These are phyloP conservation scores for Ditylenchus weischeri DNA, from an alignment of 2,888 invertebrate genomes.

Conservation along the genomic window DNA sequence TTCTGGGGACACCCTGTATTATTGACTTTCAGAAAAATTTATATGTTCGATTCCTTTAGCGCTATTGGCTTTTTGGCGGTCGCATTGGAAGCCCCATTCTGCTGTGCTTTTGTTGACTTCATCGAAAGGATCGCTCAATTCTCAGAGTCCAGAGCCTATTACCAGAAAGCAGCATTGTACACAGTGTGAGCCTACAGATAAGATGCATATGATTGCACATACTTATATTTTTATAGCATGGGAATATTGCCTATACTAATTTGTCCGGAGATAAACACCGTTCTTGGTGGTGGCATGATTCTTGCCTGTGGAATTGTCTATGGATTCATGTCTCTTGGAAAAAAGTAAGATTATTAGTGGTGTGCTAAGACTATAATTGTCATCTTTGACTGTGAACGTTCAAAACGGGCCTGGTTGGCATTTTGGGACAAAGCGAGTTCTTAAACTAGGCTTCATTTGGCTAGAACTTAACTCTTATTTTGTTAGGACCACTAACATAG, in stretches of 20 bases:
- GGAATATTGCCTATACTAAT: slow-evolving; percentile 77
- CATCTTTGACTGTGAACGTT: too few species aligned
- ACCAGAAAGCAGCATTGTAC: slow-evolving; percentile 56
- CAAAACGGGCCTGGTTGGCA: too few species aligned
- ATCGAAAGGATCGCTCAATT: slow-evolving; percentile 78
- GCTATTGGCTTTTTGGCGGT: slow-evolving; percentile 81
- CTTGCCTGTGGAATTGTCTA: slow-evolving; percentile 83
- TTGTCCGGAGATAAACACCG: slow-evolving; percentile 72
- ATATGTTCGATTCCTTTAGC: slow-evolving; percentile 57
- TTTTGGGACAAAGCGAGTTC: too few species aligned
- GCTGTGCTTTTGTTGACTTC: slow-evolving; percentile 91
- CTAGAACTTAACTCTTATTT: too few species aligned
- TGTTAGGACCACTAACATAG: too few species aligned
- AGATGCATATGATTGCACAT: too few species aligned
- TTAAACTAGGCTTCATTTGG: too few species aligned
- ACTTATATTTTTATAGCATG: too few species aligned
- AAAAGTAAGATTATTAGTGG: slow-evolving; percentile 79
- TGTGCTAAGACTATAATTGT: too few species aligned
- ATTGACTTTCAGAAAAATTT: slow-evolving; percentile 2
- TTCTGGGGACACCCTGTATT: too few species aligned
- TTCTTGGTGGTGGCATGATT: slow-evolving; percentile 83
- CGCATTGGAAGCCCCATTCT: slow-evolving; percentile 90
- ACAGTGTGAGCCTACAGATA: slow-evolving; percentile 41
- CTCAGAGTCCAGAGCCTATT: slow-evolving; percentile 59
- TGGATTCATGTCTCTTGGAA: slow-evolving; percentile 89